A percentile compares a stretch with the other conserved stretches of the same genome.
These are phyloP conservation scores for Ariolimax columbianus DNA, from an alignment of 2,888 invertebrate species.

Conservation along the genomic window DNA sequence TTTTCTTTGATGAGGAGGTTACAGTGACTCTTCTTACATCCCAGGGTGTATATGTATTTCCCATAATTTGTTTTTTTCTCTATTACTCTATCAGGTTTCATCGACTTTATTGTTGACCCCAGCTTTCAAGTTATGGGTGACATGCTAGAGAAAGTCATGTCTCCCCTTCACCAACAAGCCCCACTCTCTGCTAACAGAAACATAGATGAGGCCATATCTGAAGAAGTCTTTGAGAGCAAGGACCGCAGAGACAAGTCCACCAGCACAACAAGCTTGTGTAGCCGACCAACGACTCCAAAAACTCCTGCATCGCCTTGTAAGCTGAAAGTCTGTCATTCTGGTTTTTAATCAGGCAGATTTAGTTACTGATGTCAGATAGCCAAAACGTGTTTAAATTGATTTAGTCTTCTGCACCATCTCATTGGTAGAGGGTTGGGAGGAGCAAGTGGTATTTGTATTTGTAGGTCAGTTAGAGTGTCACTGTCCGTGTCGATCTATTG, in stretches of 20 bases:
- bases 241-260: conserved; percentile 60
- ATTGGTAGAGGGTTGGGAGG: no score
- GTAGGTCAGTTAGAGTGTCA: no score
- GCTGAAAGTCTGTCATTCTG: no score
- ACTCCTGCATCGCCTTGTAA: conserved; percentile 49
- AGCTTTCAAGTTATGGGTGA: conserved; percentile 95
- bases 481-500: no score
- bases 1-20: no score
- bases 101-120: conserved; percentile 97
- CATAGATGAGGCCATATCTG: conserved; percentile 68
- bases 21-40: no score
- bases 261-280: conserved; percentile 56
- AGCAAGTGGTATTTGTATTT: no score
- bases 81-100: conserved; percentile 85
- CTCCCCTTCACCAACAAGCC: conserved; percentile 62
- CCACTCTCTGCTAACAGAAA: conserved; percentile 44
- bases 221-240: conserved; percentile 68
- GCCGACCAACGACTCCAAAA: conserved; percentile 54
- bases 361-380: no score
- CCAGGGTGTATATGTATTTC: no score
- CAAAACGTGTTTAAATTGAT: no score
- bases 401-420: no score
- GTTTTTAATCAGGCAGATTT: no score
- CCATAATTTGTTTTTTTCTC: not conserved
- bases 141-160: conserved; percentile 88